Conservation (phyloP, 2,888 invertebrate species). For the Lepidonotus clava region DNA sequence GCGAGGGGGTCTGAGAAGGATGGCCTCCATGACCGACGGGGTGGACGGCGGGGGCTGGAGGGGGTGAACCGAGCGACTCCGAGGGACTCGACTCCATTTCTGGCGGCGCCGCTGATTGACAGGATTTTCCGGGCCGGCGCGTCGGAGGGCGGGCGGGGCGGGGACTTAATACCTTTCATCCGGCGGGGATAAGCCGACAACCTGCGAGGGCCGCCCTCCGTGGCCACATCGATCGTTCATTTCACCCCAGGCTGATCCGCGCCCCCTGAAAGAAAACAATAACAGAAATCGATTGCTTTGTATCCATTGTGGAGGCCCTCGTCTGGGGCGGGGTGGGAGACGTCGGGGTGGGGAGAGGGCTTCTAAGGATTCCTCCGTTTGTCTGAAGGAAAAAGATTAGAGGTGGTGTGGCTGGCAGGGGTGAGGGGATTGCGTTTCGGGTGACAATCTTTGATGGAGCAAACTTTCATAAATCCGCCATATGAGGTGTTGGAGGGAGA, state of each 20-base stretch:
- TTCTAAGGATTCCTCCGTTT: no score
- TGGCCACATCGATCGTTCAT: constrained; percentile 47
- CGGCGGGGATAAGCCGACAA: constrained; percentile 20
- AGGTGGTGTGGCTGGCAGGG: background rate
- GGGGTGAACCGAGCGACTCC: background rate
- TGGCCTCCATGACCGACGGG: no score
- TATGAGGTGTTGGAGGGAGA: no score
- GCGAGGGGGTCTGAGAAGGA: no score
- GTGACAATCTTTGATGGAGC: no score
- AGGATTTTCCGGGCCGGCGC: constrained; percentile 41
- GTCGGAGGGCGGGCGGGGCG: background rate
- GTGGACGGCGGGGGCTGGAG: no score
- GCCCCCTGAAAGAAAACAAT: constrained; percentile 49
- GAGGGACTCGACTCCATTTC: constrained; percentile 43
- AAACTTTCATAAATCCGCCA: no score
- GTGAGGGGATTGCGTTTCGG: background rate
- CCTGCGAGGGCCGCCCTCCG: background rate
- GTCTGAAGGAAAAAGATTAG: no score
- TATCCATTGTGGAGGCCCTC: constrained; percentile 29
- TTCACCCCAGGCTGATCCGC: constrained; percentile 45
- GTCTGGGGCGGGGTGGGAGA: background rate
- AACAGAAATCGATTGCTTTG: constrained; percentile 53
- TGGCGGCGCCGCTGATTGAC: constrained; percentile 33
- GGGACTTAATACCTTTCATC: constrained; percentile 47
- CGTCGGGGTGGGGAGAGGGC: background rate